Base-by-base conservation (phyloP, 2,888 invertebrate species). In the Cybosia mesomella region DNA sequence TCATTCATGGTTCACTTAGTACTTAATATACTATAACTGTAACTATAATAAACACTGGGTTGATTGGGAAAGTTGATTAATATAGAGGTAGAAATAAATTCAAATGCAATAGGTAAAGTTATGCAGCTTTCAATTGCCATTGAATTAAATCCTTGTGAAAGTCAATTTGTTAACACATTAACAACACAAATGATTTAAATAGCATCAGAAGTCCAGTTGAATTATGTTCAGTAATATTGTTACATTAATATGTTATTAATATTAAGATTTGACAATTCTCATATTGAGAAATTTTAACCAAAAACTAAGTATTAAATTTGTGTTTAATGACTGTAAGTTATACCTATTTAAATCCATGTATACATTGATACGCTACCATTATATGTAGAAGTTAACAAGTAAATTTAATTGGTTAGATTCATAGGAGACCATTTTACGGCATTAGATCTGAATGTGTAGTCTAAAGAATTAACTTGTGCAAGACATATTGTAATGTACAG, bases 211-310 rank as follows among this genome's bases (percentile, higher is more conserved):
- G 18, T 43, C 60, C 63, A 64, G 5, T 57, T 39, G 39, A 39
- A 39, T 64, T 34, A 55, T 39, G 15, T 43, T 58, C 32, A 34
- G 43, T 65, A 49, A 49, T 32, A 18, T 43, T 24, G 24, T 24
- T 24, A 34, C 34, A 63, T 58, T 61, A 49, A 55, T 58, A 32
- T n/a, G 58, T 43, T 57, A 61, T 36, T 24, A 60, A 36, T 66
- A 34, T 61, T 59, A 66, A 21, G 13, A 39, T 15, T 63, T 53
- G 43, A 79, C 63, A 73, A 10, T 79, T 73, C 79, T 80, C 77
- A 81, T 74, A 81, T 80, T 74, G 79, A 80, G 79, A 65, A 74
- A 70, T 67, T 68, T 72, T 74, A 64, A 70, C 76, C 81, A 79
- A 81, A 79, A 72, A 80, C 65, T 66, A 34, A 66, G 71, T 53